phyloP scores from a whole-genome alignment of 2,113 vertebrate species.

The Gila orcuttii region DNA sequence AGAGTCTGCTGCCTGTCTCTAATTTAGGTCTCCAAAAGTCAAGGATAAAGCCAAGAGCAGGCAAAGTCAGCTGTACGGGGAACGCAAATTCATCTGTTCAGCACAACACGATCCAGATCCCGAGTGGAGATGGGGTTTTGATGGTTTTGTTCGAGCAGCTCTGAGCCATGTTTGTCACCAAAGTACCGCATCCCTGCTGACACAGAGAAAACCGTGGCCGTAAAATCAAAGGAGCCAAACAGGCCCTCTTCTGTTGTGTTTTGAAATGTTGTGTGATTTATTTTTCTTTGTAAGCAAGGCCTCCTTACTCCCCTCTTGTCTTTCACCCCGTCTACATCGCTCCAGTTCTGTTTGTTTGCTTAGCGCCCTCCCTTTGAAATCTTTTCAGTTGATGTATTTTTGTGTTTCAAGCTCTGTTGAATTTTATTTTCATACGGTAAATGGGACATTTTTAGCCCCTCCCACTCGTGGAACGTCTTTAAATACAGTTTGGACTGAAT shows the following conservation, averaged over 20 bases:
- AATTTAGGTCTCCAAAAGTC: slow-evolving; percentile 55
- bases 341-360: slow-evolving; percentile 50
- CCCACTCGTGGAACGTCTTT: slow-evolving; percentile 7
- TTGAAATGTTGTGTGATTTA: slow-evolving; percentile 38
- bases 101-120: slow-evolving; percentile 24
- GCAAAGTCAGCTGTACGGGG: slow-evolving; percentile 10
- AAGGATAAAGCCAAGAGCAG: slow-evolving; percentile 34
- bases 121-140: neutral
- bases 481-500: neutral
- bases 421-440: slow-evolving; percentile 47
- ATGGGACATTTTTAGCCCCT: slow-evolving; percentile 46
- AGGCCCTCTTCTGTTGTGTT: slow-evolving; percentile 44
- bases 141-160: slow-evolving; percentile 1
- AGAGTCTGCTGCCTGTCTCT: slow-evolving; percentile 68
- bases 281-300: slow-evolving; percentile 33
- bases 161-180: slow-evolving; percentile 32
- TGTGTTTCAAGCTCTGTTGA: slow-evolving; percentile 26
- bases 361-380: slow-evolving; percentile 14
- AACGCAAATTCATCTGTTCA: slow-evolving; percentile 22
- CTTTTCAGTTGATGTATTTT: slow-evolving; percentile 63
- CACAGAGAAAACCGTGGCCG: slow-evolving; percentile 15
- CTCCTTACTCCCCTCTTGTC: slow-evolving; percentile 27
- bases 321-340: slow-evolving; percentile 56
- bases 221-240: slow-evolving; percentile 9
- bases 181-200: slow-evolving; percentile 42